These are phyloP conservation scores for Lamprotornis superbus DNA, from an alignment of 2,113 vertebrate genomes.

Conservation along the genomic window DNA sequence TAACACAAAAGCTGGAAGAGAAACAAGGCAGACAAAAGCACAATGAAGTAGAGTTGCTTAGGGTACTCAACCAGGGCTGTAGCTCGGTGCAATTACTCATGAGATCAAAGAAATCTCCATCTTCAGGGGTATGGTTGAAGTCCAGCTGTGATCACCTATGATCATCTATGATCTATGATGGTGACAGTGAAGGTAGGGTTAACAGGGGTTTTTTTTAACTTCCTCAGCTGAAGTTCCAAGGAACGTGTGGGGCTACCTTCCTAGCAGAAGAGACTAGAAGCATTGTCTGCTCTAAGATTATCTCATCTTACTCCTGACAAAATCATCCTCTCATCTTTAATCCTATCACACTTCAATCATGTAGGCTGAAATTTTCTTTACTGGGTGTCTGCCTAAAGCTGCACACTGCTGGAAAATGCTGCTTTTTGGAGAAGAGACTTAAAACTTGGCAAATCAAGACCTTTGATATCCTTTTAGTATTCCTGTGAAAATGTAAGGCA, in stretches of 20 bases:
- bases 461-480: slow-evolving; percentile 35
- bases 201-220: not conserved
- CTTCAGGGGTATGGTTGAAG: not conserved
- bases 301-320: not conserved
- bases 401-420: slow-evolving; percentile 50
- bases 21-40: not conserved
- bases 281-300: slow-evolving; percentile 9
- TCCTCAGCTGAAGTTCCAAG: not conserved
- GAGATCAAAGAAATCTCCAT: not conserved
- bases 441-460: slow-evolving; percentile 52
- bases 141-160: not conserved
- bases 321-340: slow-evolving; percentile 35
- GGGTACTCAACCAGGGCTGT: not conserved
- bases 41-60: not conserved
- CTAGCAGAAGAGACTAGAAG: not conserved
- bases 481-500: slow-evolving; percentile 38
- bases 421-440: slow-evolving; percentile 26
- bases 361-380: slow-evolving; percentile 27
- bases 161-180: too few relatives aligned
- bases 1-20: not conserved
- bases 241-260: not conserved
- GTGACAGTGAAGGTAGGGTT: not conserved
- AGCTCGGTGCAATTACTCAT: not conserved
- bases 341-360: slow-evolving; percentile 47
- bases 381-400: slow-evolving; percentile 49